phyloP scores from a whole-genome alignment of 1,140 invertebrate species.

The Acromyrmex charruanus region DNA sequence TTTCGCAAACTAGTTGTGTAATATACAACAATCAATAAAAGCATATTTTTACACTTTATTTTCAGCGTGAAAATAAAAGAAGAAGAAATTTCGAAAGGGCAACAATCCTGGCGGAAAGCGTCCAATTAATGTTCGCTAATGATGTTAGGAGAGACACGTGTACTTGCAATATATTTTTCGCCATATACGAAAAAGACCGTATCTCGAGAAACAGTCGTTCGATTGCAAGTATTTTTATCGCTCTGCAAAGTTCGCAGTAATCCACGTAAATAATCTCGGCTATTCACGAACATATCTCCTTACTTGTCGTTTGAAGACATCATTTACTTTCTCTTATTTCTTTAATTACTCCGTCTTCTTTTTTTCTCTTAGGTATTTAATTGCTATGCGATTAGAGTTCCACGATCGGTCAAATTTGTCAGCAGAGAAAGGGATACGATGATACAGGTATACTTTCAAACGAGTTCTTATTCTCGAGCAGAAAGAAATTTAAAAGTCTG shows the following conservation, averaged over 20 bases:
- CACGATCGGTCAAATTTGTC: conserved; percentile 70
- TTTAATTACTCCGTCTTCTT: conserved; percentile 66
- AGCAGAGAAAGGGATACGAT: conserved; percentile 53
- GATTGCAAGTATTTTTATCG: conserved; percentile 70
- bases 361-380: conserved; percentile 66
- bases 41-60: conserved; percentile 24
- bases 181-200: conserved; percentile 32
- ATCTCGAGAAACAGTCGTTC: conserved; percentile 48
- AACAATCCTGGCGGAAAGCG: conserved; percentile 52
- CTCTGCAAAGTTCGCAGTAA: conserved; percentile 38
- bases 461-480: conserved; percentile 57
- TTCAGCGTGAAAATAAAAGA: background rate
- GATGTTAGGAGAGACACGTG: conserved; percentile 54
- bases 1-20: background rate
- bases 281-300: conserved; percentile 65
- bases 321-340: conserved; percentile 73
- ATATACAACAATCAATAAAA: background rate
- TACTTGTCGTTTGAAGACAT: conserved; percentile 60
- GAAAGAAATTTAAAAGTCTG: conserved; percentile 63
- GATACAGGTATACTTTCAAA: conserved; percentile 53
- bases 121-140: conserved; percentile 61
- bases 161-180: conserved; percentile 32
- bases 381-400: conserved; percentile 65
- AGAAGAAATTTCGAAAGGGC: background rate
- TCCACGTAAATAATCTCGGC: conserved; percentile 69